phyloP scores from a whole-genome alignment of 2,113 vertebrate genomes.

The Larimichthys polyactis region DNA sequence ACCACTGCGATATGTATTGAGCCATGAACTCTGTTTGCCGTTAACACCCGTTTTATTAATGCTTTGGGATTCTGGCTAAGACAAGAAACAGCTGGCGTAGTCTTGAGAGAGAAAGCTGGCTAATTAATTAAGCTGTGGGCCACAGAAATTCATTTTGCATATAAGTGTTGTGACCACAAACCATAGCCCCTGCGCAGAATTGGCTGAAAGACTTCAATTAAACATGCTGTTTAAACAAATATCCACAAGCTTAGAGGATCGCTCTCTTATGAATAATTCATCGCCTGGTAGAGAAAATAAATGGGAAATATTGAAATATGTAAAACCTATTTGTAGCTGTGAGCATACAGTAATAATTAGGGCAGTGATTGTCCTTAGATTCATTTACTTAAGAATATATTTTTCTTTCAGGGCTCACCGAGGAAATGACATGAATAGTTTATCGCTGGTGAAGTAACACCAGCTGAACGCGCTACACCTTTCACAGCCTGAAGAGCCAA shows the following conservation, averaged over 20 bases:
- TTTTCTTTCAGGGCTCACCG: constrained; percentile 52
- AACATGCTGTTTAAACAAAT: constrained; percentile 84
- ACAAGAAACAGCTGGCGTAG: constrained; percentile 64
- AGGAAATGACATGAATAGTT: constrained; percentile 47
- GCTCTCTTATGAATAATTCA: constrained; percentile 77
- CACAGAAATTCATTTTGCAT: constrained; percentile 77
- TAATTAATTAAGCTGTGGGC: constrained; percentile 84
- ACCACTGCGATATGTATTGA: background rate
- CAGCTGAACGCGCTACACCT: constrained; percentile 29
- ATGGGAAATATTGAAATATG: constrained; percentile 76
- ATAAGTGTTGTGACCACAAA: constrained; percentile 78
- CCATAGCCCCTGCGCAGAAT: constrained; percentile 71
- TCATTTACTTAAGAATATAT: constrained; percentile 70
- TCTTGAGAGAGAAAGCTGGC: constrained; percentile 59
- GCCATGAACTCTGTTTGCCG: constrained; percentile 36
- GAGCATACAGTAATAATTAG: constrained; percentile 77
- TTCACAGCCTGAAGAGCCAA: constrained; percentile 1
- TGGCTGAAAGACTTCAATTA: constrained; percentile 83
- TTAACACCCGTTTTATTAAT: constrained; percentile 72
- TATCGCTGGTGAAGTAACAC: constrained; percentile 31
- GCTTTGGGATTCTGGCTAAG: constrained; percentile 50
- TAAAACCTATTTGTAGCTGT: constrained; percentile 76
- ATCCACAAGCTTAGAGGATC: constrained; percentile 77
- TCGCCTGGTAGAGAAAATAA: constrained; percentile 67
- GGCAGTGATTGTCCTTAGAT: constrained; percentile 62